Base-by-base conservation (phyloP, 92 coral and sea anemone species). In the Palythoa grandis region DNA sequence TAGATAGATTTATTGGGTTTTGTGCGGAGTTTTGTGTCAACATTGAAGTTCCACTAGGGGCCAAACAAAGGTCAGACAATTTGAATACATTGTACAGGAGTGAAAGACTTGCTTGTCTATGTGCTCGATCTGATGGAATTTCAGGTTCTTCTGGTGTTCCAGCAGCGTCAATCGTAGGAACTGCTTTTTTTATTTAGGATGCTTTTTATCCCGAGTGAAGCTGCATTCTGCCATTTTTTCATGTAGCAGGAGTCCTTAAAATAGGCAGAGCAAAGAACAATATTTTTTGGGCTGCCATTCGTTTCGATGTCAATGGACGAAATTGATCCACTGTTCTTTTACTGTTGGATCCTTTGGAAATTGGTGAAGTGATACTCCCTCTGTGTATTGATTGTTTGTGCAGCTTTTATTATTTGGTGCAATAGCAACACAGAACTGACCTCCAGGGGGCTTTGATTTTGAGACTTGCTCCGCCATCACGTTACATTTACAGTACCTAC, bases 111-210 rank as follows among this genome's bases (percentile, higher is more conserved):
- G 3, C 78, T 72, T 83, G 84, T 70, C 86, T 83, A 15, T 63
- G 86, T 83, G 56, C 61, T 66, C 86, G 78, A 83, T 66, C 78
- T 56, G 76, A 29, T 53, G 72, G 74, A 66, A 66, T 50, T 69
- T 83, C 86, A 40, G 65, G 17, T 83, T 53, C 66, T 35, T 37
- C 10, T 63, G 76, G 61, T 65, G 65, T 83, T 65, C 86, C 76
- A 61, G 86, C 86, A 38, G 74, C 78, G 67, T 84, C 82, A 70
- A 73, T 53, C 48, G 88, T 84, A 29, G 88, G 88, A 24, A 72
- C 88, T 71, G 88, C 80, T n/a, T 25, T 84, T 66, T 53, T 71
- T 23, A 47, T 23, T 40, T 0, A 79, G 70, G 52, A 39, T 79
- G 39, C 84, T 52, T 79, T 79, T 79, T 38, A 69, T 43, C 72